Base-by-base conservation (phyloP, 2,113 vertebrate species). In the Setophaga kirtlandii region DNA sequence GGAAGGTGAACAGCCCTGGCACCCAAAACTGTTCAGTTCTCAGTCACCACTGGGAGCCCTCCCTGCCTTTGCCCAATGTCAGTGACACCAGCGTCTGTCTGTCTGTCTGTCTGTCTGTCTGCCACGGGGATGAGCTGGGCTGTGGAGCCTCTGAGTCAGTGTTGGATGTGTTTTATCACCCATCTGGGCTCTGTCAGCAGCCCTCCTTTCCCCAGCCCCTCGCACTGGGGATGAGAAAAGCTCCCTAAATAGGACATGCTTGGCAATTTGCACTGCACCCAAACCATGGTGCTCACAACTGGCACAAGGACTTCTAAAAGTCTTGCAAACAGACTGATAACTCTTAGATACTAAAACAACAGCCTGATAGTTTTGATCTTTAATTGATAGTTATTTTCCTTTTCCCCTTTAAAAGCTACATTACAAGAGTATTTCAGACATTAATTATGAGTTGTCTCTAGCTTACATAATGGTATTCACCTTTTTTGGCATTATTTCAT, bases 51-150 rank as follows among this genome's bases (percentile, higher is more conserved):
- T 31, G 81, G 18, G 68, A 63, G 39, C 58, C 9, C 33, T 33
- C 2, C 28, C 58, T 39, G 86, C 74, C 69, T 81, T 92, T 68
- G 67, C 85, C 90, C 94, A 52, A 28, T 70, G 55, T 42, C 85
- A 77, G 81, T 69, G 94, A 67, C 92, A 88, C 79, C 92, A 84
- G 88, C 42, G 75, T 87, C 86, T 71, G 33, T n/a, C 55, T 21
- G 77, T 87, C 86, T 67, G 55, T n/a, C 53, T 56, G 83, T 90
- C 86, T 91, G 55, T 56, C 53, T 56, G 83, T 90, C 86, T 91
- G 55, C 52, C 89, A 47, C 11, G 5, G 7, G 92, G 59, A 4
- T 39, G 25, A 14, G 60, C 50, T 47, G 60, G 59, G 9, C 37
- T 18, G 50, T 21, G 50, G 53, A 83, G 75, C 65, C 6, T 63